phyloP scores from a whole-genome alignment of 1,140 invertebrate genomes.

The Maniola jurtina region DNA sequence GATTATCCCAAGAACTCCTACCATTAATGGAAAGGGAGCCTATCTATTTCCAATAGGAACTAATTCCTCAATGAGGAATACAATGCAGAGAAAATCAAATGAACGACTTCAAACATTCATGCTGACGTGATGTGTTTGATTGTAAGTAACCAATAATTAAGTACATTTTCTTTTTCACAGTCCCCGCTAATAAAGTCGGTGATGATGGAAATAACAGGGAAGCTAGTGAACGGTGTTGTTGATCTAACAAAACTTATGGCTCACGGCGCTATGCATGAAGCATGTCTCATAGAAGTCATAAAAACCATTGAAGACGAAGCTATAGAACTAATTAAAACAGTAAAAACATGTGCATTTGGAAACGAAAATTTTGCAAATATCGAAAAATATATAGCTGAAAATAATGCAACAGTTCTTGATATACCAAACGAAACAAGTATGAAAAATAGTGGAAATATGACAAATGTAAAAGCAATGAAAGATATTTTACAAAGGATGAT shows the following conservation, averaged over 20 bases:
- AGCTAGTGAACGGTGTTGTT: constrained; percentile 60
- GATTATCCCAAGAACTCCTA: no score
- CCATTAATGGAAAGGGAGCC: no score
- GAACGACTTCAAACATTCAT: no score
- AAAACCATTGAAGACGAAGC: constrained; percentile 62
- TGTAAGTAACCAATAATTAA: not conserved
- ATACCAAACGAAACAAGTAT: constrained; percentile 27
- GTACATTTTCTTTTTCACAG: constrained; percentile 42
- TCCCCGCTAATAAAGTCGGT: constrained; percentile 63
- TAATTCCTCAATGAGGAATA: no score
- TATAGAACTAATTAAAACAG: constrained; percentile 40
- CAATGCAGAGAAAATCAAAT: no score
- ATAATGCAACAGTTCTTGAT: constrained; percentile 62
- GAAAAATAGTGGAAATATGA: constrained; percentile 23
- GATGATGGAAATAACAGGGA: constrained; percentile 65
- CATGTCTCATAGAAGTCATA: constrained; percentile 68
- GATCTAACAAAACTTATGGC: constrained; percentile 65
- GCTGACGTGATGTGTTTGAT: no score
- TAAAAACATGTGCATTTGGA: constrained; percentile 48
- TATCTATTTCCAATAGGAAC: no score
- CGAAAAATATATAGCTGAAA: constrained; percentile 43
- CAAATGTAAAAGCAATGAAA: constrained; percentile 44
- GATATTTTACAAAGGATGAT: constrained; percentile 53
- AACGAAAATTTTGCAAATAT: constrained; percentile 40
- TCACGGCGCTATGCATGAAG: constrained; percentile 70